A percentile compares a stretch with the other conserved stretches of the same genome.
phyloP scores from a whole-genome alignment of 2,113 vertebrate species.

The Urocolius indicus region DNA sequence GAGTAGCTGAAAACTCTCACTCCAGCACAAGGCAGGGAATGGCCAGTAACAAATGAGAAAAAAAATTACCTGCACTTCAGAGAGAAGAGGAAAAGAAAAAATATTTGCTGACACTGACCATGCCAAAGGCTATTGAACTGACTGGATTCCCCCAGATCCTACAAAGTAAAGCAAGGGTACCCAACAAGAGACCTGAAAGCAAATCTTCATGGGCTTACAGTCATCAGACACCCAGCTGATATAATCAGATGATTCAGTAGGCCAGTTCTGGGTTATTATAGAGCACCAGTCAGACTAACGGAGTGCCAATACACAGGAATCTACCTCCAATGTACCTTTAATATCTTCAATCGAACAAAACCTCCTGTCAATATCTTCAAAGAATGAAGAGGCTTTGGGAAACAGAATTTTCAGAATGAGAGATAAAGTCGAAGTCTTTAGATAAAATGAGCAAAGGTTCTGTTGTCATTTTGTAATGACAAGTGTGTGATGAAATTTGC shows the following conservation, averaged over 20 bases:
- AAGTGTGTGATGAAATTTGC: not conserved
- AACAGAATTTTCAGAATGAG: not conserved
- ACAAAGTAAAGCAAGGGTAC: not conserved
- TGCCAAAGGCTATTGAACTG: not conserved
- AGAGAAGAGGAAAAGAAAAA: not conserved
- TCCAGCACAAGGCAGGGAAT: not conserved
- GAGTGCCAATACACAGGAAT: not conserved
- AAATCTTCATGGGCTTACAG: not conserved
- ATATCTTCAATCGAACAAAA: not conserved
- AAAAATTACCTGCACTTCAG: not conserved
- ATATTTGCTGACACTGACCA: not conserved
- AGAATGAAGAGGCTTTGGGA: not conserved
- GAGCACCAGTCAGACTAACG: not conserved
- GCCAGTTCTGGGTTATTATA: not conserved
- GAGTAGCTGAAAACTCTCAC: not conserved
- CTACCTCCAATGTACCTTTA: conserved; percentile 15
- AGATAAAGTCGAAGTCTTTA: conserved; percentile 6
- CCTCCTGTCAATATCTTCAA: not conserved
- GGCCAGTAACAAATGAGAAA: not conserved
- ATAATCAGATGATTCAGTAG: conserved; percentile 36
- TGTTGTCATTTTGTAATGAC: not conserved
- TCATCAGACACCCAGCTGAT: not conserved
- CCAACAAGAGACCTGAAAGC: not conserved
- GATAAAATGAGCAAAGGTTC: conserved; percentile 11
- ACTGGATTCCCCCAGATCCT: not conserved